A percentile compares a stretch with the other conserved stretches of the same genome.
Conservation (phyloP, 2,113 vertebrate genomes). For the Oryzias celebensis region DNA sequence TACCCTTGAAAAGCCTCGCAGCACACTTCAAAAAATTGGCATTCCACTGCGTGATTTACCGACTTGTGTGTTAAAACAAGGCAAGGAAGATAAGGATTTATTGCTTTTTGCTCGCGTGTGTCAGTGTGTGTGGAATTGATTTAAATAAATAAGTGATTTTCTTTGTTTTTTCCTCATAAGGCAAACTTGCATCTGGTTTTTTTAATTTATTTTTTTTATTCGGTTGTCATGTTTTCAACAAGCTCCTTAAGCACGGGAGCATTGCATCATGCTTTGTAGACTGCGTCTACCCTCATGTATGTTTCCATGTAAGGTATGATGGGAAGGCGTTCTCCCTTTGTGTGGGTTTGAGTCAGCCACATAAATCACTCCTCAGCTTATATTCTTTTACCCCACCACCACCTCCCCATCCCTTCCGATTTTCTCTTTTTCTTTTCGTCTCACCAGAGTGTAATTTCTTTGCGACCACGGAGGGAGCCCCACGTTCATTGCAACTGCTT, state of each 20-base stretch:
- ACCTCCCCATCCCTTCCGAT: slow-evolving; percentile 3
- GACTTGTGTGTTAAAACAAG: slow-evolving; percentile 58
- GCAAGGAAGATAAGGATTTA: slow-evolving; percentile 60
- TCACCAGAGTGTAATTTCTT: slow-evolving; percentile 51
- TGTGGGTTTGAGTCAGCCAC: slow-evolving; percentile 53
- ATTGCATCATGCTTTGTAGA: slow-evolving; percentile 57
- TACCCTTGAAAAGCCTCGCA: slow-evolving; percentile 72
- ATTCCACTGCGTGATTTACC: slow-evolving; percentile 62
- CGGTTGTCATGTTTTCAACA: slow-evolving; percentile 58
- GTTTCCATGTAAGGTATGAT: slow-evolving; percentile 74
- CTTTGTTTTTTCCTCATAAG: slow-evolving; percentile 24
- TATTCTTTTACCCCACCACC: slow-evolving; percentile 6
- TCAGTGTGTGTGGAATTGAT: slow-evolving; percentile 28
- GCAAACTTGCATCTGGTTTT: slow-evolving; percentile 42
- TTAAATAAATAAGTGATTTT: slow-evolving; percentile 57
- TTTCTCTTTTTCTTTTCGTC: slow-evolving; percentile 28
- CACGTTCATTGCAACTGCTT: slow-evolving; percentile 24
- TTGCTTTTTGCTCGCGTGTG: slow-evolving; percentile 19
- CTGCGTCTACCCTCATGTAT: slow-evolving; percentile 53
- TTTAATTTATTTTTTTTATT: slow-evolving; percentile 3
- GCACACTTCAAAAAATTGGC: slow-evolving; percentile 53
- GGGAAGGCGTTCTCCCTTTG: slow-evolving; percentile 46
- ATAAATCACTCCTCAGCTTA: slow-evolving; percentile 65
- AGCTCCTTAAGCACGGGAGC: slow-evolving; percentile 31
- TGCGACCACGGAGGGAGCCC: slow-evolving; percentile 24